Conservation (phyloP, 1,140 invertebrate species). For the Atta cephalotes region DNA sequence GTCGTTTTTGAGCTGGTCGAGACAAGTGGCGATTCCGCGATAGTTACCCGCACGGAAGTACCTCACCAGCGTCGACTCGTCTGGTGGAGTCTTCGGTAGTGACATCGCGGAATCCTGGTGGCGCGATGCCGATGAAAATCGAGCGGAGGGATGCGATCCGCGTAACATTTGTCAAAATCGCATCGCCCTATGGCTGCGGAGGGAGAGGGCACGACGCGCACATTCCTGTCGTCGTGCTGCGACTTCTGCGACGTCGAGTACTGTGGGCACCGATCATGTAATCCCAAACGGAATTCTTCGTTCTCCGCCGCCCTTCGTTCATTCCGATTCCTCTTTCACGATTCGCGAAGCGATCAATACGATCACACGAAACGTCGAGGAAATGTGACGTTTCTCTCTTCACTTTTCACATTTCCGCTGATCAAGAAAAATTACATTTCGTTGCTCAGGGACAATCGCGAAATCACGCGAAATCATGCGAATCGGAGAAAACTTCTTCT, state of each 20-base stretch:
- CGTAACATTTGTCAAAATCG: conserved; percentile 19
- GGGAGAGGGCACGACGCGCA: not conserved
- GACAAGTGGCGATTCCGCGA: conserved; percentile 71
- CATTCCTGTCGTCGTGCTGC: not conserved
- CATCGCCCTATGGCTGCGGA: not conserved
- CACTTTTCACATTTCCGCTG: not conserved
- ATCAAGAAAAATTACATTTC: not conserved
- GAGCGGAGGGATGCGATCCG: not conserved
- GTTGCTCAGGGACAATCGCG: not conserved
- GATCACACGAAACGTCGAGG: not conserved
- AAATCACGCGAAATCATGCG: not conserved
- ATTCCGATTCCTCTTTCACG: not conserved
- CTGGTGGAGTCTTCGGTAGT: not conserved
- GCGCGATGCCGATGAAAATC: not conserved
- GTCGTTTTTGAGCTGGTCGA: conserved; percentile 77
- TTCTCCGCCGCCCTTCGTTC: not conserved
- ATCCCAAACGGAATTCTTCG: not conserved
- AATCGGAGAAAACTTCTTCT: not conserved
- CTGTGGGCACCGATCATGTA: not conserved
- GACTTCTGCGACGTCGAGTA: not conserved
- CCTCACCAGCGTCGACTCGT: conserved; percentile 71
- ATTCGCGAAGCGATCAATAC: not conserved
- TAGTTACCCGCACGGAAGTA: conserved; percentile 71
- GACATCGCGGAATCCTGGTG: not conserved
- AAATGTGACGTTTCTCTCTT: not conserved